These are phyloP conservation scores for Origma solitaria DNA, from an alignment of 2,113 vertebrate genomes.

Conservation along the genomic window DNA sequence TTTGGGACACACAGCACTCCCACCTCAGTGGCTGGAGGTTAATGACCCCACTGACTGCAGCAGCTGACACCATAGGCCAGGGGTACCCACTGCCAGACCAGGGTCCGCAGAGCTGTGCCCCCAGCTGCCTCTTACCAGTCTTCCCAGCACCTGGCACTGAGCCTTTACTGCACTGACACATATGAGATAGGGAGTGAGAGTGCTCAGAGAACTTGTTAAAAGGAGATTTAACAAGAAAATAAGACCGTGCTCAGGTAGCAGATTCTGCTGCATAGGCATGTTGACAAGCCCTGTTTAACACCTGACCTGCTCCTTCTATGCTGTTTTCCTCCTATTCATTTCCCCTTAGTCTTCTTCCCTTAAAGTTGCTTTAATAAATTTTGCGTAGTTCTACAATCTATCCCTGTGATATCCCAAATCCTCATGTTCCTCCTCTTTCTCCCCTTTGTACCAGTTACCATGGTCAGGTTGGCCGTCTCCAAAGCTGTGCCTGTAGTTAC, in stretches of 20 bases:
- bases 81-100: neutral
- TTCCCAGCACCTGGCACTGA: neutral
- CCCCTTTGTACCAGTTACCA: neutral
- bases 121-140: neutral
- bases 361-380: neutral
- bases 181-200: neutral
- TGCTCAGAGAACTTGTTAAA: neutral
- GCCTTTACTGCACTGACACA: neutral
- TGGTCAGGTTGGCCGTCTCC: neutral
- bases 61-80: neutral
- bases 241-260: neutral
- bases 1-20: neutral
- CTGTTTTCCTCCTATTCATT: neutral
- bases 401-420: neutral
- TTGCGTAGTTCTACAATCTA: accelerated
- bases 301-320: neutral
- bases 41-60: neutral
- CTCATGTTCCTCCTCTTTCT: neutral
- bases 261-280: neutral
- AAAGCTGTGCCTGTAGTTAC: neutral
- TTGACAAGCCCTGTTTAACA: neutral
- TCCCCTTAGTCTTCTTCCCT: neutral
- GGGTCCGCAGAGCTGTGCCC: neutral
- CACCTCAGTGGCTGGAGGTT: neutral
- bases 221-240: neutral